These are phyloP conservation scores for Dicycla oo DNA, from an alignment of 2,888 invertebrate species.

Conservation along the genomic window DNA sequence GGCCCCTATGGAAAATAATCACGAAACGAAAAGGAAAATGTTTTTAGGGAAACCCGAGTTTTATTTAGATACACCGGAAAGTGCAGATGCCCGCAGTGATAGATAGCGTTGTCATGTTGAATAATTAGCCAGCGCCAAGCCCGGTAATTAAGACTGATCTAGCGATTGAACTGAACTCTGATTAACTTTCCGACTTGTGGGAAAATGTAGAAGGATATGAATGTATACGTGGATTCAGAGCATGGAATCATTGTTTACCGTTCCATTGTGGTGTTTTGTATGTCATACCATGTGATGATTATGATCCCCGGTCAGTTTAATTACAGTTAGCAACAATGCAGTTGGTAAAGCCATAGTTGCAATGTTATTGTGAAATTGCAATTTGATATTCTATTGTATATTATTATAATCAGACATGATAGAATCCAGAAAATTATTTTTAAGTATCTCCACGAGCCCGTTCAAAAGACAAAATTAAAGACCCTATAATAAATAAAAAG, in stretches of 20 bases:
- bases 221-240: constrained; percentile 42
- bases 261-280: constrained; percentile 49
- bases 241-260: constrained; percentile 45
- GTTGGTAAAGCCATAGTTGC: constrained; percentile 2
- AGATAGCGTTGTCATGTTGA: constrained; percentile 36
- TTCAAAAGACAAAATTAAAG: neutral
- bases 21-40: constrained; percentile 20
- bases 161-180: constrained; percentile 46
- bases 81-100: constrained; percentile 26
- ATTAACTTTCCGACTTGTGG: constrained; percentile 41
- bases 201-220: constrained; percentile 45
- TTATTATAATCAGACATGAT: no score
- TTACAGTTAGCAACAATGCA: constrained; percentile 55
- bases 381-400: constrained; percentile 21
- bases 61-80: constrained; percentile 21
- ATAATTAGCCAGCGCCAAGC: constrained; percentile 42
- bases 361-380: constrained; percentile 49
- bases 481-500: neutral
- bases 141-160: constrained; percentile 51
- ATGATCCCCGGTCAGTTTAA: constrained; percentile 48
- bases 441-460: neutral
- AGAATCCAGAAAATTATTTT: neutral
- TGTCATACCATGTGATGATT: constrained; percentile 44
- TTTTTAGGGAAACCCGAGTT: constrained; percentile 14
- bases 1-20: constrained; percentile 30